These are phyloP conservation scores for Lamellibrachia luymesi DNA, from an alignment of 1,140 invertebrate genomes.

Conservation along the genomic window DNA sequence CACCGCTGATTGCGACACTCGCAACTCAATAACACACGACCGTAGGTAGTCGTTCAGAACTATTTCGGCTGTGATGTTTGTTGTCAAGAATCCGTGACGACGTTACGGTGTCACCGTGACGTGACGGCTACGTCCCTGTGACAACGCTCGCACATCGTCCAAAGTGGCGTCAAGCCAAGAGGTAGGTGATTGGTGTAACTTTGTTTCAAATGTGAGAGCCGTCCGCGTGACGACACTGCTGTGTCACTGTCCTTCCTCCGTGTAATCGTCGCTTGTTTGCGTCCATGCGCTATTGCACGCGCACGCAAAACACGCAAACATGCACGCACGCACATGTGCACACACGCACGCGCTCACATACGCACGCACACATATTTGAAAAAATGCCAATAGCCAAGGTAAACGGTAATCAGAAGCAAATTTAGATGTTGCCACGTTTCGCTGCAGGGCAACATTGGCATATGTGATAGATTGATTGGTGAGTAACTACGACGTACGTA, in stretches of 20 bases:
- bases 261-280: neutral
- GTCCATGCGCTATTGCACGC: no score
- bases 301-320: no score
- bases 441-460: no score
- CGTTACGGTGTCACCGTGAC: neutral
- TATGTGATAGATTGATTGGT: no score
- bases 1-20: neutral
- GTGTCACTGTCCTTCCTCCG: neutral
- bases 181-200: neutral
- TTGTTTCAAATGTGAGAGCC: neutral
- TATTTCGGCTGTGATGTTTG: neutral
- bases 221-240: neutral
- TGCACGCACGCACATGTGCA: neutral
- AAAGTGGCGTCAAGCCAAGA: neutral
- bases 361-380: constrained; percentile 1
- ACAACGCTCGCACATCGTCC: neutral
- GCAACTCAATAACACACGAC: neutral
- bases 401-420: no score
- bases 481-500: no score
- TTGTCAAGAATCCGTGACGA: neutral
- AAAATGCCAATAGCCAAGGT: no score
- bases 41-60: neutral
- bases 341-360: constrained; percentile 3
- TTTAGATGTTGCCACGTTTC: no score
- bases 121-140: neutral